Evolutionary conservation across 2,797 vertebrate species (phyloP).

Genomic region (Silurus aristotelis): DNA sequence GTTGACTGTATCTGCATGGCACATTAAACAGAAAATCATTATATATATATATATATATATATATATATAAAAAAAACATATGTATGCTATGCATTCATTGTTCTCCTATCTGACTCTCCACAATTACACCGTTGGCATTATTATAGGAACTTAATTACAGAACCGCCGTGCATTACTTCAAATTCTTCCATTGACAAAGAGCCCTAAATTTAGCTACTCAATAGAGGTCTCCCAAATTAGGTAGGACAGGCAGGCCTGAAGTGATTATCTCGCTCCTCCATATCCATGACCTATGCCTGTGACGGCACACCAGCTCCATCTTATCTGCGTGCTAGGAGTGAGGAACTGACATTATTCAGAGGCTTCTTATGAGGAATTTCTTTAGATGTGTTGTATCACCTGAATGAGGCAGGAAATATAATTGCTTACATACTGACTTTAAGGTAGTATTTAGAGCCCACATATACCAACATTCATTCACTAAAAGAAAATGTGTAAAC

Average conservation of each 20-base stretch:
- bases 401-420: neutral
- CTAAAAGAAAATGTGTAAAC: neutral
- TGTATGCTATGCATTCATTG: neutral
- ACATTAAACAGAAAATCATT: neutral
- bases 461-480: neutral
- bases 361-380: slow-evolving; percentile 4
- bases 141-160: slow-evolving; percentile 40
- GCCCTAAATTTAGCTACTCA: slow-evolving; percentile 58
- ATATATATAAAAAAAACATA: too few species aligned
- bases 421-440: neutral
- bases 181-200: slow-evolving; percentile 60
- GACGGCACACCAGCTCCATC: slow-evolving; percentile 32
- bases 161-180: slow-evolving; percentile 46
- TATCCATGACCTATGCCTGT: slow-evolving; percentile 36
- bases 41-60: too few species aligned
- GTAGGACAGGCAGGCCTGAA: slow-evolving; percentile 43
- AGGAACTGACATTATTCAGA: slow-evolving; percentile 40
- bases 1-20: neutral
- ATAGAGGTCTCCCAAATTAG: slow-evolving; percentile 60
- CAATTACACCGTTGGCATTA: slow-evolving; percentile 7
- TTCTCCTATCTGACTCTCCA: slow-evolving; percentile 17
- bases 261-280: slow-evolving; percentile 53
- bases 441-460: neutral
- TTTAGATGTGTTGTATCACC: neutral
- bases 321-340: slow-evolving; percentile 47